phyloP scores from a whole-genome alignment of 2,797 vertebrate genomes.

The Brotula barbata region DNA sequence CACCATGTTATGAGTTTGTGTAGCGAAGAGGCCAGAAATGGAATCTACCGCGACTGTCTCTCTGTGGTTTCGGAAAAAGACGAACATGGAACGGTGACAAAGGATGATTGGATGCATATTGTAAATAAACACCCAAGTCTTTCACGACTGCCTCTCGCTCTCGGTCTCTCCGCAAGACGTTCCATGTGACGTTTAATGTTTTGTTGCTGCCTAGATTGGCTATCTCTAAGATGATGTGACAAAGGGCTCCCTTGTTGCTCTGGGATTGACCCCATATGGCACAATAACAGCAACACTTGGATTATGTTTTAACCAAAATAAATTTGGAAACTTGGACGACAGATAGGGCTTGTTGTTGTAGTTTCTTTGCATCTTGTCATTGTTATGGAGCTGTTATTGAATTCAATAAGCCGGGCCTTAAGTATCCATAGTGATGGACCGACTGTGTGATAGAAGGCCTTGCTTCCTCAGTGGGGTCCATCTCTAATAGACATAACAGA shows the following conservation, averaged over 20 bases:
- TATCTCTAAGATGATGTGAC: conserved; percentile 50
- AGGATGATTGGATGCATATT: conserved; percentile 75
- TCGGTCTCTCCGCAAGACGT: conserved; percentile 51
- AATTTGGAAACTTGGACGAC: conserved; percentile 30
- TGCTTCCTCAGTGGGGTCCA: conserved; percentile 51
- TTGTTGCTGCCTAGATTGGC: conserved; percentile 44
- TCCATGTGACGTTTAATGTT: conserved; percentile 50
- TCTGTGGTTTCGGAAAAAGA: conserved; percentile 68
- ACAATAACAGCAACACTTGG: conserved; percentile 40
- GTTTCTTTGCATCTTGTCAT: conserved; percentile 25
- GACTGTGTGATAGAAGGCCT: conserved; percentile 53
- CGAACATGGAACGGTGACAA: conserved; percentile 71
- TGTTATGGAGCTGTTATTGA: conserved; percentile 37
- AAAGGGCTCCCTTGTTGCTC: conserved; percentile 39
- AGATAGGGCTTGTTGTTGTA: background rate
- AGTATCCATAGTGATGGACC: conserved; percentile 41
- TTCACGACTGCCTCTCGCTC: conserved; percentile 38
- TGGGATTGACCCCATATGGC: conserved; percentile 48
- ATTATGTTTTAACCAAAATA: conserved; percentile 55
- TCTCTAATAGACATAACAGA: conserved; percentile 63
- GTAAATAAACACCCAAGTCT: conserved; percentile 77
- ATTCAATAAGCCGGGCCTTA: conserved; percentile 53
- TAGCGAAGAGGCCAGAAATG: conserved; percentile 69
- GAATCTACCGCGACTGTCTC: conserved; percentile 67
- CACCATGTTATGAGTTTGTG: conserved; percentile 67